Percentiles rank a stretch among this genome's conserved stretches.
Conservation (phyloP, 1,140 invertebrate genomes). For the Notospermus geniculatus region DNA sequence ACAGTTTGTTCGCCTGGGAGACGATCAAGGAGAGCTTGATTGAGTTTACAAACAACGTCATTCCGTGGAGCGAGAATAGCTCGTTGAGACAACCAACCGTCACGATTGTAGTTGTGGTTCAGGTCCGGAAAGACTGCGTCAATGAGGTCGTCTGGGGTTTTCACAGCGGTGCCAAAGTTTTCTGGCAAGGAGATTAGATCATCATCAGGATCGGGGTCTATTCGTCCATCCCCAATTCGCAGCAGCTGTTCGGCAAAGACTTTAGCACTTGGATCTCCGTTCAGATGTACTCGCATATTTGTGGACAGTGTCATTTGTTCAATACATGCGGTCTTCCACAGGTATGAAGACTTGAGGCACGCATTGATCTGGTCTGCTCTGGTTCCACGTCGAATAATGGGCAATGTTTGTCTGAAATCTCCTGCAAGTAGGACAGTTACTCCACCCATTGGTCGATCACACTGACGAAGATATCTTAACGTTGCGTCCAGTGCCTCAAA, state of each 20-base stretch:
- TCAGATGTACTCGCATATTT: not conserved
- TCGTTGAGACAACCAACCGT: too few species aligned
- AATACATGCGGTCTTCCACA: slow-evolving; percentile 9
- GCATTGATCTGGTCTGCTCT: too few species aligned
- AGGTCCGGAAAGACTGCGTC: too few species aligned
- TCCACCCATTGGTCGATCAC: slow-evolving; percentile 21
- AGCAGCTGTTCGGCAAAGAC: too few species aligned
- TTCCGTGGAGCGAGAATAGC: too few species aligned
- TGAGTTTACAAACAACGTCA: too few species aligned
- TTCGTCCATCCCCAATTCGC: not conserved
- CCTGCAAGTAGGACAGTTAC: slow-evolving; percentile 16
- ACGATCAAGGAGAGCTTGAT: too few species aligned
- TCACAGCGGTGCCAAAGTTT: too few species aligned
- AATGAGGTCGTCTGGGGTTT: too few species aligned
- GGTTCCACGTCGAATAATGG: slow-evolving; percentile 15
- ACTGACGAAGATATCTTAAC: slow-evolving; percentile 6
- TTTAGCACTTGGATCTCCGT: not conserved
- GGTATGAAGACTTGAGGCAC: slow-evolving; percentile 13
- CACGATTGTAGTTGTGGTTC: too few species aligned
- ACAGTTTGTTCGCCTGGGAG: too few species aligned
- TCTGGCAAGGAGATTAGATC: too few species aligned
- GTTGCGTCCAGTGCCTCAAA: slow-evolving; percentile 14
- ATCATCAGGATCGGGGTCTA: slow-evolving; percentile 13
- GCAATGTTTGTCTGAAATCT: slow-evolving; percentile 24
- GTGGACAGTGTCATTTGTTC: not conserved